Conservation (phyloP, 2,797 vertebrate species). For the Amniataba percoides region DNA sequence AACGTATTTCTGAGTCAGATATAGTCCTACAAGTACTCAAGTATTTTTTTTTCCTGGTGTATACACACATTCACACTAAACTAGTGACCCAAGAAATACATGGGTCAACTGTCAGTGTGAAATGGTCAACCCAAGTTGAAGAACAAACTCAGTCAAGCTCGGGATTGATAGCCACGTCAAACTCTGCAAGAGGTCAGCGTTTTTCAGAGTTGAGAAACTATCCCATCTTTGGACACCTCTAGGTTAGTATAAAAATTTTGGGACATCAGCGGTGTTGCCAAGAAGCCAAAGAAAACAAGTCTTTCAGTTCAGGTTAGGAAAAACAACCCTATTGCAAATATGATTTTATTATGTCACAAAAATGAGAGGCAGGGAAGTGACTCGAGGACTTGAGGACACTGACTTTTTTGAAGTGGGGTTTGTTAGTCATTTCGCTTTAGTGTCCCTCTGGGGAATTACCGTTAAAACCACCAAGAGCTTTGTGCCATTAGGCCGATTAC, state of each 20-base stretch:
- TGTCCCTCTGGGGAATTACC: background rate
- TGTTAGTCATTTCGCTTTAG: background rate
- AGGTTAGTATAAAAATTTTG: background rate
- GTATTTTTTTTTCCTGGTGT: background rate
- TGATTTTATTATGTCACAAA: no score
- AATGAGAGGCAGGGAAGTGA: background rate
- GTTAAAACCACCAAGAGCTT: background rate
- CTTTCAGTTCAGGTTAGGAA: background rate
- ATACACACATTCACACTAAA: background rate
- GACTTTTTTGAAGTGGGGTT: background rate
- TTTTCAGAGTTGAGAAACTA: background rate
- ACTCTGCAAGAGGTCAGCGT: background rate
- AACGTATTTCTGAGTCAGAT: no score
- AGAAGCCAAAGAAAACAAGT: background rate
- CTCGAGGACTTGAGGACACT: background rate
- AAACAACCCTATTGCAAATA: background rate
- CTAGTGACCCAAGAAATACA: slow-evolving; percentile 1
- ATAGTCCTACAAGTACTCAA: background rate
- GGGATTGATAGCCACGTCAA: background rate
- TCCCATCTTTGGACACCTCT: background rate
- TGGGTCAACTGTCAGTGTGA: slow-evolving; percentile 15
- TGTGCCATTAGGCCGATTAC: no score
- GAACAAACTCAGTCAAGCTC: background rate
- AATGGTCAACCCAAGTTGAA: background rate
- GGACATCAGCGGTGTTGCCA: background rate